Percentiles rank a stretch among this genome's conserved stretches.
Conservation (phyloP, 1,140 invertebrate genomes). For the Ctenoplectra terminalis region DNA sequence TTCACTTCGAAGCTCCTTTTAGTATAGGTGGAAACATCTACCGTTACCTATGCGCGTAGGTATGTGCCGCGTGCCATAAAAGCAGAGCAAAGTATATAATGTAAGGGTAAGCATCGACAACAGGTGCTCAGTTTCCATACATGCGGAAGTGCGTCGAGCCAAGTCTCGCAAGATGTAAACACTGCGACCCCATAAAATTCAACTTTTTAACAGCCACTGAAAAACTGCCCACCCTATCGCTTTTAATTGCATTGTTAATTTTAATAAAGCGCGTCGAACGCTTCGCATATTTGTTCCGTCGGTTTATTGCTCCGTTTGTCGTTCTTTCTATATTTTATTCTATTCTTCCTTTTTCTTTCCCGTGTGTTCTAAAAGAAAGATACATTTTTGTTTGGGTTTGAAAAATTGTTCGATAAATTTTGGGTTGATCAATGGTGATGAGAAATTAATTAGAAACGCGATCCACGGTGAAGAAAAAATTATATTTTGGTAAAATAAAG, state of each 20-base stretch:
- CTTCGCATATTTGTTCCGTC: too few species aligned
- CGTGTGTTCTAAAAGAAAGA: too few species aligned
- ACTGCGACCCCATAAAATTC: neutral
- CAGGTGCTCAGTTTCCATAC: conserved; percentile 65
- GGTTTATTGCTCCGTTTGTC: neutral
- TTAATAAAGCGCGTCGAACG: neutral
- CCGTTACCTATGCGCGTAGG: conserved; percentile 62
- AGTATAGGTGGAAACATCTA: conserved; percentile 68
- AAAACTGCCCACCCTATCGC: neutral
- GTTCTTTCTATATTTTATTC: neutral
- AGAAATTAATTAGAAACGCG: too few species aligned
- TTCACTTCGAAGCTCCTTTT: conserved; percentile 66
- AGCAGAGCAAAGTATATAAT: conserved; percentile 56
- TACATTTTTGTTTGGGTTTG: too few species aligned
- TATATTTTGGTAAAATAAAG: too few species aligned
- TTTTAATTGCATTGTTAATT: neutral
- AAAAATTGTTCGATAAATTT: too few species aligned
- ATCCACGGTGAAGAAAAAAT: too few species aligned
- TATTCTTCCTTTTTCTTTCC: neutral
- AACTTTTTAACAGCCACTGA: neutral
- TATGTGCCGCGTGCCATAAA: conserved; percentile 60
- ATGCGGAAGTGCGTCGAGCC: conserved; percentile 58
- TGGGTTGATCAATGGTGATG: too few species aligned
- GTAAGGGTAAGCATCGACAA: conserved; percentile 60
- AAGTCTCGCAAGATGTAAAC: conserved; percentile 35